Base-by-base conservation (phyloP, 2,888 invertebrate species). In the Stegophylla sp. region DNA sequence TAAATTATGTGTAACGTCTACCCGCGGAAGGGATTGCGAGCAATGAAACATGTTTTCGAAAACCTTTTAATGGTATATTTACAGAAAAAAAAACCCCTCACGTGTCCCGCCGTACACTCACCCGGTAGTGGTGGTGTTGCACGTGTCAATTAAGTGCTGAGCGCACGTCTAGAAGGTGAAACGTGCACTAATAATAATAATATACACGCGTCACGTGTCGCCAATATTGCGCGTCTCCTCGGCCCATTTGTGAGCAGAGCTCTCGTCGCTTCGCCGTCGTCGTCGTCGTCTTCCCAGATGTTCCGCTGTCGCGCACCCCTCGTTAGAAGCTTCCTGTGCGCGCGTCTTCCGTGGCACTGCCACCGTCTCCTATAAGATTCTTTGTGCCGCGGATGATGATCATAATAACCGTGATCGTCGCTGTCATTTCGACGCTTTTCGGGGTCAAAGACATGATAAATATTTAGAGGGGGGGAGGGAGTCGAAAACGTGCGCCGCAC, bases 281-380 rank as follows among this genome's bases (percentile, higher is more conserved):
- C 28, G 23, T 12, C 45, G 10, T 12, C 45, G 45, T 15, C 45
- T 1, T 45, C 69, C 41, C 61, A 79, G 51, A 45, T 79, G 79
- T 79, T 61, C 67, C 66, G 34, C 34, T 3, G 34, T 7, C 34
- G 34, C 59, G 69, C 51, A 71, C 71, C 79, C 79, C 71, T 71
- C 71, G 71, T 79, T 63, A 51, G 79, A 3, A 71, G 71, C 79
- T 79, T 79, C 79, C 79, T 79, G 79, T 71, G 34, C 41, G 43
- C 43, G 34, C 43, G 61, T 45, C 61, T 48, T 71, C 28, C 56
- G 61, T 41, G 61, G 59, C 69, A 71, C 69, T 45, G 45, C 45
- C 15, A 9, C 53, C n/a, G 53, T 15, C 15, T n/a, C 53, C n/a
- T n/a, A n/a, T n/a, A n/a, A n/a, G n/a, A n/a, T n/a, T 34, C 34